Evolutionary conservation across 2,797 vertebrate genomes (phyloP).

Genomic region (Coregonus suidteri): DNA sequence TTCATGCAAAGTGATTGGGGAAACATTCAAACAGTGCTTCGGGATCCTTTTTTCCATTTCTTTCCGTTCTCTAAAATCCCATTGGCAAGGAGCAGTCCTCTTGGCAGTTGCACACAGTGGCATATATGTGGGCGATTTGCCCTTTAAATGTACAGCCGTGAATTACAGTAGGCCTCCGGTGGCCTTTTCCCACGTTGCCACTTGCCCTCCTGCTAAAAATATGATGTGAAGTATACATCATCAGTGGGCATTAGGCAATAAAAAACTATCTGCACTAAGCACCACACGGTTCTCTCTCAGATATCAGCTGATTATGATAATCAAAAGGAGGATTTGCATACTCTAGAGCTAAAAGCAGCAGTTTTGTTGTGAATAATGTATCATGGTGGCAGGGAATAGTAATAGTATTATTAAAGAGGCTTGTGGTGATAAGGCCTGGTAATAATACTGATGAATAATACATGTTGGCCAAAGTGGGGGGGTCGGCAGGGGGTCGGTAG

Average conservation of each 20-base stretch:
- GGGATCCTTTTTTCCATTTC: background rate
- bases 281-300: slow-evolving; percentile 29
- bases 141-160: slow-evolving; percentile 71
- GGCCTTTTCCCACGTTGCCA: slow-evolving; percentile 39
- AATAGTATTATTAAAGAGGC: slow-evolving; percentile 54
- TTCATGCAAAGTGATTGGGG: background rate
- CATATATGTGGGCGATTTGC: slow-evolving; percentile 67
- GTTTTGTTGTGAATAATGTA: slow-evolving; percentile 77
- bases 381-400: slow-evolving; percentile 63
- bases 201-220: slow-evolving; percentile 57
- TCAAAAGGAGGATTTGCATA: slow-evolving; percentile 75
- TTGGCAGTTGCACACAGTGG: slow-evolving; percentile 54
- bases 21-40: background rate
- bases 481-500: no score
- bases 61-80: slow-evolving; percentile 1
- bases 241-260: slow-evolving; percentile 49
- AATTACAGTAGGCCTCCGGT: slow-evolving; percentile 59
- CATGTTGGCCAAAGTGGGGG: slow-evolving; percentile 33
- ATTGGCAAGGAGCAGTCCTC: slow-evolving; percentile 51
- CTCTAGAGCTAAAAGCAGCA: slow-evolving; percentile 67
- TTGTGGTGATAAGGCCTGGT: slow-evolving; percentile 69
- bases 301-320: slow-evolving; percentile 75
- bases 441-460: slow-evolving; percentile 74
- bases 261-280: slow-evolving; percentile 52
- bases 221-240: slow-evolving; percentile 57